Evolutionary conservation across 2,888 invertebrate species (phyloP), one percentile per base, ranked within the genome.

Genomic region (Chrysomela aeneicollis): DNA sequence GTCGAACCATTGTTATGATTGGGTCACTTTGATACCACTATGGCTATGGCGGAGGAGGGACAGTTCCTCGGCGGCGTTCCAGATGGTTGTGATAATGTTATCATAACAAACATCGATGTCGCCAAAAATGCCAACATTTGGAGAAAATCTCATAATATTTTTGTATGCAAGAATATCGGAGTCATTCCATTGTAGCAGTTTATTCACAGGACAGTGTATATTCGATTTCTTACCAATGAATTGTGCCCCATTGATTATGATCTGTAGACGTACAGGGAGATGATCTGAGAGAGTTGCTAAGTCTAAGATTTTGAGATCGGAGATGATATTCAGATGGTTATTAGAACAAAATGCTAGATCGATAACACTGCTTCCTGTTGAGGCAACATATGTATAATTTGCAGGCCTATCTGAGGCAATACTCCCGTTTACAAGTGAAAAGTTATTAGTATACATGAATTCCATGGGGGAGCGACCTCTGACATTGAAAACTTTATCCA

Each of bases 321-420:
- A 4, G 8, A 49, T 49, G 17, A 9, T 8, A 49, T 49, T 19
- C 15, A 49, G 49, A 49, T 49, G 18, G 17, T 49, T 49, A 9
- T 49, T 49, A 49, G 6, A 2, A 49, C 49, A 49, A 18, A 49
- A 49, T 5, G 49, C 49, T 9, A 49, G 18, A 17, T 49, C 49
- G 4, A 49, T 15, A 10, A 19, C 19, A 19, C 49, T 49, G 8
- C 9, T 49, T 9, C 49, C 49, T 15, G 9, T 17, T 2, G 3
- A 10, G 3, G n/a, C 3, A 9, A 42, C 8, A 18, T 17, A 49
- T 17, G 49, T 49, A 18, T 49, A 15, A 18, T 17, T 49, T 2
- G 49, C 49, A 49, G 18, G 49, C 18, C 49, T 49, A 3, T 49
- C 42, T 17, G n/a, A 17, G 10, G 42, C n/a, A 6, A 42, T 18